phyloP scores from a whole-genome alignment of 2,113 vertebrate species.

The Macrotus californicus region DNA sequence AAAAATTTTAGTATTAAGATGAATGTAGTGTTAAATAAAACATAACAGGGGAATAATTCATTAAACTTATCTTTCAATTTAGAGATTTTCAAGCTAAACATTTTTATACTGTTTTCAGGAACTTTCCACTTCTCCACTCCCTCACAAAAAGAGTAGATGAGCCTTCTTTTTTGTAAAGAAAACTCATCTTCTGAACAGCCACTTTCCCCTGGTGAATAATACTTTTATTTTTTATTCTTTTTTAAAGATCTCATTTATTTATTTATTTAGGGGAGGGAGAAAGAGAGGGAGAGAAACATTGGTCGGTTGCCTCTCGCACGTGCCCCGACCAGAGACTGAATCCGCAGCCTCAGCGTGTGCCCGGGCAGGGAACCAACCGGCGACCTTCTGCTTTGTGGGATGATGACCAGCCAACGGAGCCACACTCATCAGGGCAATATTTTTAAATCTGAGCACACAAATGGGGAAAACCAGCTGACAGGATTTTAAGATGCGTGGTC shows the following conservation, averaged over 20 bases:
- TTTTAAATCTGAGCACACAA: not conserved
- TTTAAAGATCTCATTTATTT: too few relatives aligned
- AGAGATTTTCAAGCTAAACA: not conserved
- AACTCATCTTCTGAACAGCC: not conserved
- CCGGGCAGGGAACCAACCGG: too few relatives aligned
- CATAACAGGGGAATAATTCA: not conserved
- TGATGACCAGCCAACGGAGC: too few relatives aligned
- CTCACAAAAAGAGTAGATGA: not conserved
- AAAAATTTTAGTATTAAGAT: not conserved
- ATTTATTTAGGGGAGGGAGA: too few relatives aligned
- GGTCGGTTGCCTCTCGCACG: too few relatives aligned
- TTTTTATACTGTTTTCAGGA: not conserved
- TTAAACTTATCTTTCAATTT: not conserved
- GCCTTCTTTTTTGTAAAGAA: not conserved
- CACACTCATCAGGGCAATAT: not conserved
- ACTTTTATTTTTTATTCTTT: too few relatives aligned
- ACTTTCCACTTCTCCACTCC: not conserved
- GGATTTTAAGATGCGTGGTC: not conserved
- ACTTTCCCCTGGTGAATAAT: not conserved
- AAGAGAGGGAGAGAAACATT: too few relatives aligned
- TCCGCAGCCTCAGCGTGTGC: too few relatives aligned
- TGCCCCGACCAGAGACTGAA: too few relatives aligned
- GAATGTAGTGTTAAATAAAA: not conserved
- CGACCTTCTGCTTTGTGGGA: too few relatives aligned
- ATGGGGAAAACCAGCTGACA: not conserved